Base-by-base conservation (phyloP, 2,888 invertebrate genomes). In the Cyclophora albipunctata region DNA sequence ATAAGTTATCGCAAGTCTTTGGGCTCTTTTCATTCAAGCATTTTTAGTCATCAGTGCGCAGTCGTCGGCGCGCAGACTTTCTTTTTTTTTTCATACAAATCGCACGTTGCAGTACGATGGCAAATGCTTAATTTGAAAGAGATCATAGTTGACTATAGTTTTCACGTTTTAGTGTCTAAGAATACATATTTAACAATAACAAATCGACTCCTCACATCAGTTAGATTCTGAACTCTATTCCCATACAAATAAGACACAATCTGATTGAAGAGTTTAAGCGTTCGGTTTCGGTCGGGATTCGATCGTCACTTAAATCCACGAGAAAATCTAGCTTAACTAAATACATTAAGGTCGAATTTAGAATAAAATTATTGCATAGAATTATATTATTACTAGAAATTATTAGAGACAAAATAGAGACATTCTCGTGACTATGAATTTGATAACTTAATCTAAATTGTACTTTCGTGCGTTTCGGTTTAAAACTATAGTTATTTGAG, bases 401-500 rank as follows among this genome's bases (percentile, higher is more conserved):
- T 20, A 20, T 20, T 20, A 20, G 20, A 20, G 20, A 37, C 5
- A 5, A 37, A 37, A 37, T 37, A 37, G 49, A 46, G n/a, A 44
- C n/a, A 7, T 52, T 33, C 46, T 37, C 37, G 37, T 37, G 37
- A 37, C 37, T 37, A 5, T 37, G 4, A 37, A 37, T 37, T 37
- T 5, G 45, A 40, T 49, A 76, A 71, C 81, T 82, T 78, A 83
- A 50, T 46, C 81, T 85, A 85, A 70, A 71, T 86, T 86, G 86
- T 86, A 86, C 86, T 81, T 57, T 81, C 70, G 74, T 77, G 75
- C 74, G 71, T 74, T 72, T 69, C 60, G 60, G 53, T 53, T 55
- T 63, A 64, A 49, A 62, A 65, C 60, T 62, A 65, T 63, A 57
- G 45, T 50, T 20, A 20, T 20, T 20, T 20, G 20, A 20, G 20